Evolutionary conservation across 2,888 invertebrate species (phyloP), one percentile per base, ranked within the genome.

Genomic region (Dryomyza anilis): DNA sequence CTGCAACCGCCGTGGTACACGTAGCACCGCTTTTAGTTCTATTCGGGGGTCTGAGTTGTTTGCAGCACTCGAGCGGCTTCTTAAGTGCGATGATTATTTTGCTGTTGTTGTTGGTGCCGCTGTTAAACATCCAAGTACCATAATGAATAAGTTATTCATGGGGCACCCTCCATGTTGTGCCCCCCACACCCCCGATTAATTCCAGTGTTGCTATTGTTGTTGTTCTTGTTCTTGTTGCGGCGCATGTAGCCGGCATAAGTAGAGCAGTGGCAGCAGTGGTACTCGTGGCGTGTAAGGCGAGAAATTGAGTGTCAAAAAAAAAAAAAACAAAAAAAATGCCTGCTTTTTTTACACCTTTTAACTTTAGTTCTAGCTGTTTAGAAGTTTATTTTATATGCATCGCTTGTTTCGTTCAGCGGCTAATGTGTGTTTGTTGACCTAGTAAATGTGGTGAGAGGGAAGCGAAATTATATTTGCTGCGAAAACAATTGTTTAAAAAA

Each of bases 71-170:
- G 61, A 16, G 16, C 27, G 14, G 27, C 50, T 61, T 52, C 61
- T 39, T 52, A 52, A 43, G 52, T 43, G 52, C 39, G 29, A 61
- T 29, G 61, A 52, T 52, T 43, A 61, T 61, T 61, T 23, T 27
- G 52, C 29, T 36, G 52, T 48, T 57, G 27, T 43, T 43, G 30
- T 33, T 33, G 23, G 10, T 30, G 30, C 50, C 21, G 33, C n/a
- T n/a, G n/a, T n/a, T n/a, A n/a, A n/a, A n/a, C n/a, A n/a, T n/a
- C 33, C 61, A 39, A 52, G 53, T 43, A 52, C 52, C 43, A 52
- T 61, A 27, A 29, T 61, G 39, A 52, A 61, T 61, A 61, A 61
- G 27, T 61, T 61, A 61, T 61, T 61, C 61, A 53, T 53, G 53
- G 33, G n/a, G n/a, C n/a, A n/a, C n/a, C n/a, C n/a, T n/a, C n/a